phyloP scores from a whole-genome alignment of 30 jellyfish, hydroid and myxozoan species.

The Hydractinia echinata region DNA sequence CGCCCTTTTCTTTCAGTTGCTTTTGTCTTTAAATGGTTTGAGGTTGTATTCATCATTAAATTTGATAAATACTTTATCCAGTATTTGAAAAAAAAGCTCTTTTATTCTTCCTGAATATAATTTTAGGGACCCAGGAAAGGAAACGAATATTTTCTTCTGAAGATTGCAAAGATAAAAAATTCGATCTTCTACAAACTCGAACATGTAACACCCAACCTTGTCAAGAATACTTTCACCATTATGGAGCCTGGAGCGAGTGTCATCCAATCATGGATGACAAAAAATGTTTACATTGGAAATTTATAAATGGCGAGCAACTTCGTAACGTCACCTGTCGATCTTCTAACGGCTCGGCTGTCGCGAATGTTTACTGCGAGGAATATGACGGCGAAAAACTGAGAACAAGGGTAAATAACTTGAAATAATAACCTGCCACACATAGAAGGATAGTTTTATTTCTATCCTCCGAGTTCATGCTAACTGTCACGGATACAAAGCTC shows the following conservation, averaged over 20 bases:
- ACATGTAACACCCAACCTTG: not conserved
- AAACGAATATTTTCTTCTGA: not conserved
- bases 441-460: not conserved
- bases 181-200: not conserved
- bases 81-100: no score
- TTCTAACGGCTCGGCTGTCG: not conserved
- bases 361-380: not conserved
- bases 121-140: conserved; percentile 2
- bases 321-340: conserved; percentile 2
- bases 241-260: conserved; percentile 7
- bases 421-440: not conserved
- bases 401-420: not conserved
- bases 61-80: no score
- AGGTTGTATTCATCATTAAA: no score
- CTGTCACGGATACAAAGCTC: no score
- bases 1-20: no score
- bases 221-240: conserved; percentile 12
- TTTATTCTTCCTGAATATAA: no score
- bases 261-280: not conserved
- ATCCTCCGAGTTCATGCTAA: no score
- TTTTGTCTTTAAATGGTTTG: no score
- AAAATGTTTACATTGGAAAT: not conserved
- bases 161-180: not conserved
- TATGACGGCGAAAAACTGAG: not conserved
- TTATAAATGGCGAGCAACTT: conserved; percentile 2